Evolutionary conservation across 1,140 invertebrate species (phyloP).

Genomic region (Ceratina calcarata): DNA sequence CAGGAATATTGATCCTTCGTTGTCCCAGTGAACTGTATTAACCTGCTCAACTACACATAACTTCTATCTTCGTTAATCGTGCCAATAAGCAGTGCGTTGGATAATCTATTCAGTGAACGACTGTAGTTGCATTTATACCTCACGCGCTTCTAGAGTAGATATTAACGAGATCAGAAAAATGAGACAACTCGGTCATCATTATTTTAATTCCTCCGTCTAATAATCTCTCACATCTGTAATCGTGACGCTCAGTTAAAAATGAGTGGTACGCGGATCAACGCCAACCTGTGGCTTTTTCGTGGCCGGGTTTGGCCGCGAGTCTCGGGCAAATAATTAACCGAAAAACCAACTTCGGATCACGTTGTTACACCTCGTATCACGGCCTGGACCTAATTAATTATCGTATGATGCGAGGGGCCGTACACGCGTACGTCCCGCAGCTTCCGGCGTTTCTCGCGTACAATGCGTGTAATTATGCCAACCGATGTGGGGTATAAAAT

Average conservation of each 20-base stretch:
- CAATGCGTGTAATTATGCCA: constrained; percentile 21
- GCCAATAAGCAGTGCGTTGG: too few species aligned
- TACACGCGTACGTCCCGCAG: background rate
- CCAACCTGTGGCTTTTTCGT: constrained; percentile 32
- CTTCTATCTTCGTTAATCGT: too few species aligned
- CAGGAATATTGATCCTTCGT: too few species aligned
- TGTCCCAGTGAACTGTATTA: too few species aligned
- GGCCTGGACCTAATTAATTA: constrained; percentile 29
- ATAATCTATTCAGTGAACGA: too few species aligned
- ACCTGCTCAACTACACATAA: too few species aligned
- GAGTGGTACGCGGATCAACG: background rate
- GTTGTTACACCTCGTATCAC: background rate
- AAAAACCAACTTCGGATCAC: constrained; percentile 18
- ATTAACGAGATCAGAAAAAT: too few species aligned
- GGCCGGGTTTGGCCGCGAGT: background rate
- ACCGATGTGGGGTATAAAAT: background rate
- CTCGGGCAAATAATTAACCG: constrained; percentile 24
- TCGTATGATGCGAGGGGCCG: background rate
- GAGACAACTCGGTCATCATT: too few species aligned
- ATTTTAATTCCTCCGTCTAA: background rate
- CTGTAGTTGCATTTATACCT: too few species aligned
- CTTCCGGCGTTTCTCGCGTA: background rate
- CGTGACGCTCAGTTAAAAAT: background rate
- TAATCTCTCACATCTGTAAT: background rate
- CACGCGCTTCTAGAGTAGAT: too few species aligned